Conservation (phyloP, 2,888 invertebrate species). For the Silvanus unidentatus region DNA sequence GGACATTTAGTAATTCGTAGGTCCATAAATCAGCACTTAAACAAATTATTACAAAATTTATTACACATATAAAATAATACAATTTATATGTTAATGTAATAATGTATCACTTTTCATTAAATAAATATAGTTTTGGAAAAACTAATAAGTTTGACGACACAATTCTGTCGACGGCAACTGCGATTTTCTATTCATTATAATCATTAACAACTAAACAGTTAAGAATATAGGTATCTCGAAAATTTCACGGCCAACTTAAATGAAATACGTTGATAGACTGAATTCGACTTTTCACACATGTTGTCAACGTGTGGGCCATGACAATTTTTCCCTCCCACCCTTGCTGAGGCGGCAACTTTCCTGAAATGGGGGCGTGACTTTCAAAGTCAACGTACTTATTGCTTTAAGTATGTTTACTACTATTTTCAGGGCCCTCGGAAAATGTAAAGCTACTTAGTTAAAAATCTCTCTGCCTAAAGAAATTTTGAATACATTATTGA, state of each 20-base stretch:
- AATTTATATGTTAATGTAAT: too few species aligned
- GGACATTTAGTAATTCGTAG: neutral
- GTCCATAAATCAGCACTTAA: constrained; percentile 6
- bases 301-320: constrained; percentile 38
- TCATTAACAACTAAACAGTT: neutral
- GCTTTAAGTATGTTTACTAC: too few species aligned
- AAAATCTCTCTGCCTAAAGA: too few species aligned
- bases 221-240: constrained; percentile 1
- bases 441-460: too few species aligned
- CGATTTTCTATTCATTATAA: constrained; percentile 1
- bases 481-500: too few species aligned
- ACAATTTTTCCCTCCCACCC: constrained; percentile 16
- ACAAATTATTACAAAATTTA: constrained; percentile 6
- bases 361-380: too few species aligned
- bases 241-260: constrained; percentile 36
- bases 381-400: too few species aligned
- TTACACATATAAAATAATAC: too few species aligned
- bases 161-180: constrained; percentile 26
- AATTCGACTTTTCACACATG: constrained; percentile 43
- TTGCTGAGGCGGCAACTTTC: too few species aligned
- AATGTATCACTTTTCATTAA: too few species aligned
- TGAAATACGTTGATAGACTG: constrained; percentile 42
- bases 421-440: too few species aligned
- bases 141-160: constrained; percentile 35
- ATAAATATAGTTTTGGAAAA: constrained; percentile 7